A percentile compares a stretch with the other conserved stretches of the same genome.
These are phyloP conservation scores for Metellina segmentata DNA, from an alignment of 2,888 invertebrate genomes.

Conservation along the genomic window DNA sequence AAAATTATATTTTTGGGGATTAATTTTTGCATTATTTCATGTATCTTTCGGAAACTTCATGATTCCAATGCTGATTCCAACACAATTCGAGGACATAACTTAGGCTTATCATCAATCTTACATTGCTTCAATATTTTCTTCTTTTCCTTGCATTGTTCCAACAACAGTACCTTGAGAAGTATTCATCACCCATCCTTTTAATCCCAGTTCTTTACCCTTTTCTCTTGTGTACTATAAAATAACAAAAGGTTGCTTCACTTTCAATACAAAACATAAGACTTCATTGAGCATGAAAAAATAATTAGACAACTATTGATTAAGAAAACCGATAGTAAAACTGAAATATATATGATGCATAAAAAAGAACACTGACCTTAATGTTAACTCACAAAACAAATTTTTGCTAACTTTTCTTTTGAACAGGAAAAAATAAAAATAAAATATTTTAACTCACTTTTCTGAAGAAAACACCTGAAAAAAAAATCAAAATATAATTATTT, in stretches of 20 bases:
- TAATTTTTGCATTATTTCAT: no score
- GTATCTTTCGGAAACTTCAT: no score
- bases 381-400: no score
- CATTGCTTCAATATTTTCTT: slow-evolving; percentile 68
- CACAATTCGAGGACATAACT: no score
- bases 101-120: not conserved
- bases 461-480: slow-evolving; percentile 71
- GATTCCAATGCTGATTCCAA: no score
- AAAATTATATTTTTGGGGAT: no score
- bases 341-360: not conserved
- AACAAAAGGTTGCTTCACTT: not conserved
- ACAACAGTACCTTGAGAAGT: slow-evolving; percentile 73
- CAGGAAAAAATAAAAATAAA: no score
- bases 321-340: not conserved
- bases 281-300: not conserved
- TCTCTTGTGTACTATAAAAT: slow-evolving; percentile 51
- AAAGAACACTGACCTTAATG: not conserved
- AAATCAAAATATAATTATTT: not conserved
- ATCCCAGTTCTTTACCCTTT: slow-evolving; percentile 60
- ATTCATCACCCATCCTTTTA: slow-evolving; percentile 75
- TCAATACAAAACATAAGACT: not conserved
- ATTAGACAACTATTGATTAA: not conserved
- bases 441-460: slow-evolving; percentile 42
- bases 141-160: slow-evolving; percentile 75
- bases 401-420: no score